phyloP scores from a whole-genome alignment of 2,797 vertebrate genomes.

The Pseudocheirus occidentalis region DNA sequence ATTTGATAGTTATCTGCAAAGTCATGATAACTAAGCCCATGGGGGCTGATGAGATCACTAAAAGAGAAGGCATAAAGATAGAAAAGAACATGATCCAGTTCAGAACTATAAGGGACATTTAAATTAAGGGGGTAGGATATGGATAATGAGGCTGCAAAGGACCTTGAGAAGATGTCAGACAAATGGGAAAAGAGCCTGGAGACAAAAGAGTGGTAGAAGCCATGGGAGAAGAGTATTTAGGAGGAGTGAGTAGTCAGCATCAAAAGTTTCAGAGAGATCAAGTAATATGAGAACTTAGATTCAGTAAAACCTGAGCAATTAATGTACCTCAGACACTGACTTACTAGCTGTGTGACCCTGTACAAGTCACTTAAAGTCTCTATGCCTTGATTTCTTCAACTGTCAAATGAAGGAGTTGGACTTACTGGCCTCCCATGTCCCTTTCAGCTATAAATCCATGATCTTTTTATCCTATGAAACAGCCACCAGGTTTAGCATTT shows the following conservation, averaged over 20 bases:
- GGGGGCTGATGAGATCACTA: not conserved
- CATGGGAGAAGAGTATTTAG: not conserved
- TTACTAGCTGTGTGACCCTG: not conserved
- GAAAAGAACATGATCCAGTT: not conserved
- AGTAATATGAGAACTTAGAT: not conserved
- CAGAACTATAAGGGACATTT: not conserved
- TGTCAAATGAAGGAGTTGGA: no score
- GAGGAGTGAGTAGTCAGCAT: not conserved
- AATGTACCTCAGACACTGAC: no score
- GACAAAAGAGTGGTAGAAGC: not conserved
- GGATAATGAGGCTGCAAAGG: not conserved
- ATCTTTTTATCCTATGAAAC: no score
- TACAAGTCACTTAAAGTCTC: not conserved
- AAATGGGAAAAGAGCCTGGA: not conserved
- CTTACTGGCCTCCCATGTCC: no score
- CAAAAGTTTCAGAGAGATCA: not conserved
- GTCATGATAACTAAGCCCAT: not conserved
- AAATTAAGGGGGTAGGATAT: not conserved
- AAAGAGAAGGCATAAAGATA: not conserved
- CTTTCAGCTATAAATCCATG: no score
- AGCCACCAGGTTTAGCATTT: no score
- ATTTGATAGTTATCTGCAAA: no score
- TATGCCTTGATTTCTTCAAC: no score
- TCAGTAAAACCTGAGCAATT: no score
- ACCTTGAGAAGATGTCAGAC: not conserved